Base-by-base conservation (phyloP, 1,140 invertebrate genomes). In the Drosophila chauvacae region DNA sequence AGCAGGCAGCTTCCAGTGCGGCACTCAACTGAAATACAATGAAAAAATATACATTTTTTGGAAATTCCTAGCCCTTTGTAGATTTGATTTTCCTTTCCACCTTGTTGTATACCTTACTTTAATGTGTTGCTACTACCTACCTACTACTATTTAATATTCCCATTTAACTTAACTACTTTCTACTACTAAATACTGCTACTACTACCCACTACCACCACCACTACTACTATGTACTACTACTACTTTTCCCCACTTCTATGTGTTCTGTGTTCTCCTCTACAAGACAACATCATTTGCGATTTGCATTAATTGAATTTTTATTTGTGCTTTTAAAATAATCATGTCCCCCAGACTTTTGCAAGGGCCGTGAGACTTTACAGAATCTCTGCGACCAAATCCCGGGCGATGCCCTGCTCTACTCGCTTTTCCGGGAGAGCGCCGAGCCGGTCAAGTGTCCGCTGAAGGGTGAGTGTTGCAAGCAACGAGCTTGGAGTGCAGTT, bases 401-500 rank as follows among this genome's bases (percentile, higher is more conserved):
- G 5, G 97, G 97, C 14, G 97, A 98, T 93, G 97, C 97, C 7
- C 93, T 97, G 57, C 94, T 98, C 2, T 97, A 96, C 92, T 97
- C 97, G 51, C 96, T 98, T 95, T 98, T 98, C 93, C 94, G 97
- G 41, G 95, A 97, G 85, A 96, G 96, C 83, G 96, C 96, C 9
- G 94, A 94, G 37, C 95, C 96, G 14, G 96, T 97, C n/a, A 94
- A 96, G 76, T 97, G 97, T 93, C 97, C 97, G 0, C 96, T 97
- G 77, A 95, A 95, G 82, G 95, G 95, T 93, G 68, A 81, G 82
- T 50, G 42, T 62, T 70, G 9, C 28, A 7, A 90, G 85, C 16
- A 30, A 35, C 39, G 16, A 35, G 45, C 50, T 41, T 41, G 30
- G 16, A 28, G 53, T 39, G 23, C 69, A 71, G 41, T 72, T 72